Evolutionary conservation across 2,888 invertebrate species (phyloP).

Genomic region (Andrena bicolor): DNA sequence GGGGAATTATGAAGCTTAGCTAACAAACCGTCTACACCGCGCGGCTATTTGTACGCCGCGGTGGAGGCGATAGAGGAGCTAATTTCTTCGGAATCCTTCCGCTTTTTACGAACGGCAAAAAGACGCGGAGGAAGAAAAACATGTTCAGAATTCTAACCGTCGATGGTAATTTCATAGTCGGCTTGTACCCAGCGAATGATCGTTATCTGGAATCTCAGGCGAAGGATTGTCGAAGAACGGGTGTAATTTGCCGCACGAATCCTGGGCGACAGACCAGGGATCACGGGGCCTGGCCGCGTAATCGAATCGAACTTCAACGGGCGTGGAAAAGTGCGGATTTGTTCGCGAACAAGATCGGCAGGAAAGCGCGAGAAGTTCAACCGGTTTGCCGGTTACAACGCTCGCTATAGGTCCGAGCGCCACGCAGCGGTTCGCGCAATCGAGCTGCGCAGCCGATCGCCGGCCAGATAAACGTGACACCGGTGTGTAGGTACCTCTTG

Average conservation of each 20-base stretch:
- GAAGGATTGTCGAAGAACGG: slow-evolving; percentile 11
- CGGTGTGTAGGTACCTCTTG: slow-evolving; percentile 52
- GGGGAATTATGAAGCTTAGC: not conserved
- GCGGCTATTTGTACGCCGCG: slow-evolving; percentile 16
- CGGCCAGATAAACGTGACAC: slow-evolving; percentile 70
- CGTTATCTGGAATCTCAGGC: slow-evolving; percentile 28
- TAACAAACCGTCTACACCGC: not conserved
- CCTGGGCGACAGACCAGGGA: not conserved
- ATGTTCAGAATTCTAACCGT: not conserved
- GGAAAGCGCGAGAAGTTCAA: slow-evolving; percentile 57
- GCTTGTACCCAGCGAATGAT: not conserved
- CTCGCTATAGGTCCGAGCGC: slow-evolving; percentile 49
- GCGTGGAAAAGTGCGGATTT: slow-evolving; percentile 43
- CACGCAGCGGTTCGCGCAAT: slow-evolving; percentile 68
- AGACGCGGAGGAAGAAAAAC: not conserved
- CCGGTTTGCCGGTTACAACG: slow-evolving; percentile 62
- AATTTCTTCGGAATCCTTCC: not conserved
- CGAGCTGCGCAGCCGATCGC: slow-evolving; percentile 66
- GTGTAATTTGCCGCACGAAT: slow-evolving; percentile 35
- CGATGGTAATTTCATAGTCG: not conserved
- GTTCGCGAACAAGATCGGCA: slow-evolving; percentile 44
- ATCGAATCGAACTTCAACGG: slow-evolving; percentile 21
- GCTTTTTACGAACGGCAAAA: not conserved
- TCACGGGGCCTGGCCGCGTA: not conserved
- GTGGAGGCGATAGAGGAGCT: not conserved